Evolutionary conservation across 2,113 vertebrate species (phyloP).

Genomic region (Engystomops pustulosus): DNA sequence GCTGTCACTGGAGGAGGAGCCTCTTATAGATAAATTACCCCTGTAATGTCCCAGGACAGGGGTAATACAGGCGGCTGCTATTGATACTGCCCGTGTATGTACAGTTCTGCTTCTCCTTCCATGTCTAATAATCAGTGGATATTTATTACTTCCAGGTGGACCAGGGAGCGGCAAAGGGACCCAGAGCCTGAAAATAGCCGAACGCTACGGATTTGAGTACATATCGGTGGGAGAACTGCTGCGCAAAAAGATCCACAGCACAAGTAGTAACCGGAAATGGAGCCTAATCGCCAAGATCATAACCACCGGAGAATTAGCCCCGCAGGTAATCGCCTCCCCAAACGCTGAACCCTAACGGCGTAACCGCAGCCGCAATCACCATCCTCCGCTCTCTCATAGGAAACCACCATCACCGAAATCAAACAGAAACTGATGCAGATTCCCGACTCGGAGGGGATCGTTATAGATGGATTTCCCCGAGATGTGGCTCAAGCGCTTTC

Average conservation of each 20-base stretch:
- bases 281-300: constrained; percentile 98
- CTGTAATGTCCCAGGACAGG: too few relatives aligned
- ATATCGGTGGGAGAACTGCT: constrained; percentile 95
- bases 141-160: constrained; percentile 78
- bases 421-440: constrained; percentile 98
- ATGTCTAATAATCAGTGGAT: background rate
- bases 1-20: too few relatives aligned
- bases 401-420: constrained; percentile 99
- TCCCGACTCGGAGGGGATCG: constrained; percentile 90
- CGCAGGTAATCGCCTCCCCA: constrained; percentile 82
- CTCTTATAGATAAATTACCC: too few relatives aligned
- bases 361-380: background rate
- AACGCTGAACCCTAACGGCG: constrained; percentile 28
- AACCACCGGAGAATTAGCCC: constrained; percentile 95
- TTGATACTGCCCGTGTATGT: too few relatives aligned
- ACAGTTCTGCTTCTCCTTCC: background rate
- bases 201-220: constrained; percentile 94
- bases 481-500: constrained; percentile 95
- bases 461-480: constrained; percentile 96
- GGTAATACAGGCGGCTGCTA: too few relatives aligned
- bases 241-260: constrained; percentile 95
- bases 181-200: constrained; percentile 95
- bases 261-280: constrained; percentile 98
- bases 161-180: constrained; percentile 98
- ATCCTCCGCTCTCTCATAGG: constrained; percentile 74